Conservation (phyloP, 2,797 vertebrate genomes). For the Channallabes apus region DNA sequence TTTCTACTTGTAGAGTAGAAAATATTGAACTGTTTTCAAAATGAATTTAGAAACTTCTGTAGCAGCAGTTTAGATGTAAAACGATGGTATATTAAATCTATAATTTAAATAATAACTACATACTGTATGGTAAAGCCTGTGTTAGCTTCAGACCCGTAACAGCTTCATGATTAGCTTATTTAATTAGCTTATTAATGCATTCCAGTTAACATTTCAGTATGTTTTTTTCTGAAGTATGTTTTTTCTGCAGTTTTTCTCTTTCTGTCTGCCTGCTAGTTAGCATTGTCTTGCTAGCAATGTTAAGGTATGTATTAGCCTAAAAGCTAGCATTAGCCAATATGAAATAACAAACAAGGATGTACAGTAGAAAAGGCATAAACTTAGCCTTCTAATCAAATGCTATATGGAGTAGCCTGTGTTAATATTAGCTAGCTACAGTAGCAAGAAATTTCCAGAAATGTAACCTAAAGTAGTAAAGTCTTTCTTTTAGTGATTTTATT, state of each 20-base stretch:
- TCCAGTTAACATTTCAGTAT: background rate
- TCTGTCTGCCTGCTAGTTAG: background rate
- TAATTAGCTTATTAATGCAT: background rate
- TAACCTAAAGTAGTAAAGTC: background rate
- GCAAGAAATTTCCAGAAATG: background rate
- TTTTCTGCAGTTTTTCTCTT: background rate
- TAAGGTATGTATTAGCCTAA: background rate
- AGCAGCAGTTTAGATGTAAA: background rate
- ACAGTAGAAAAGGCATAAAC: background rate
- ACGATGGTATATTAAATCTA: background rate
- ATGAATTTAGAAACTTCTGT: background rate
- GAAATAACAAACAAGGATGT: background rate
- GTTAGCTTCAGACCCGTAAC: background rate
- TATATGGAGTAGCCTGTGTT: background rate
- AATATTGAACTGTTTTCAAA: background rate
- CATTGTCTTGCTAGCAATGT: background rate
- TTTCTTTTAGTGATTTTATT: too few relatives aligned
- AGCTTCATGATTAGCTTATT: background rate
- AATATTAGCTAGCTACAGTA: background rate
- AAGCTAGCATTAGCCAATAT: background rate
- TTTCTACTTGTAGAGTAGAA: constrained; percentile 8
- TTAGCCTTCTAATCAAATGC: background rate
- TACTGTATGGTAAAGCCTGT: background rate
- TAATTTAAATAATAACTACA: background rate
- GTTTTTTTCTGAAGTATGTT: background rate